Evolutionary conservation across 2,888 invertebrate genomes (phyloP), one percentile per base, ranked within the genome.

Genomic region (Steinernema carpocapsae): DNA sequence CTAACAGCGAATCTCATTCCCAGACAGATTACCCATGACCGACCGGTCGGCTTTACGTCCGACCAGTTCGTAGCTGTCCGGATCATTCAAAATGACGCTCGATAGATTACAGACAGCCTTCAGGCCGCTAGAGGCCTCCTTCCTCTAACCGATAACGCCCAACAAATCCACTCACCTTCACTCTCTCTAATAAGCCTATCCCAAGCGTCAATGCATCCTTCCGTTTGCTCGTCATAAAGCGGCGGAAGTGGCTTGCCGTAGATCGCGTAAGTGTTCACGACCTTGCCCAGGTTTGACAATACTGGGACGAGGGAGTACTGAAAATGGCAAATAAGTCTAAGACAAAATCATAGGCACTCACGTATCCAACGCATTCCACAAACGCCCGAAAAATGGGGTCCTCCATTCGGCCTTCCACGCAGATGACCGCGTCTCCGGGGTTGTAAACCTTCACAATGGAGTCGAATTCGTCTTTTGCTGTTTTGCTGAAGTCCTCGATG

Each of bases 261-360:
- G 32, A 64, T 29, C 17, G 64, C 64, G 37, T 64, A 64, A 3
- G 64, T 29, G 1, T 17, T 7, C 32, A 64, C 26, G 10, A 64
- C 37, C 26, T 64, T 64, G 6, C 64, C 64, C 7, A 26, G 14
- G 29, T 3, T 3, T 4, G 32, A 12, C 2, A 32, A 29, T 29
- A 64, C 64, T 7, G 64, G 64, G 17, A 64, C 6, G 6, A 64
- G 7, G 17, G 64, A 64, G n/a, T 32, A 64, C 64, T 64, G 19
- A 64, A 64, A 14, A 29, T 22, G 14, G 2, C 56, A 24, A 6
- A 19, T 26, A 64, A 64, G 14, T 32, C 1, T 19, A 4, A 48
- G 2, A 64, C 64, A 29, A 4, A 29, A 12, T 4, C 17, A 32
- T 1, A 32, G 29, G 17, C 2, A 22, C 64, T 64, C 32, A 64